Percentiles rank a stretch among this genome's conserved stretches.
Conservation (phyloP, 92 coral and sea anemone species). For the Siderastrea radians region DNA sequence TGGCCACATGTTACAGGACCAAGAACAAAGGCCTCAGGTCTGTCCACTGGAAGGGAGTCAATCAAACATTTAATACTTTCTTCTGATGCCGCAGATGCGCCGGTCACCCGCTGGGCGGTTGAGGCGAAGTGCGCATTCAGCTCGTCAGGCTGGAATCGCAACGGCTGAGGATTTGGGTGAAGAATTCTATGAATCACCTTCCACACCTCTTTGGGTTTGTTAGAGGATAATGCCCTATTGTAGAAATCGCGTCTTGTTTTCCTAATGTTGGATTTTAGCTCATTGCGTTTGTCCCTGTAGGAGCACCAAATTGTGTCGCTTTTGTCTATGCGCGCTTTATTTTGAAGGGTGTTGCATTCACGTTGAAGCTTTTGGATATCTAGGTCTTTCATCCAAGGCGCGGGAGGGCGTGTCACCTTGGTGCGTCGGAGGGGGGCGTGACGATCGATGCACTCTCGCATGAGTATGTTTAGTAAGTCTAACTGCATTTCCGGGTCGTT, state of each 20-base stretch:
- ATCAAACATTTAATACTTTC: background rate
- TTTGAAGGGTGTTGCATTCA: background rate
- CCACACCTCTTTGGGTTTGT: conserved; percentile 45
- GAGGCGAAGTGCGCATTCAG: conserved; percentile 44
- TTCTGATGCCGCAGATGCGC: background rate
- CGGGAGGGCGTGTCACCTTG: conserved; percentile 61
- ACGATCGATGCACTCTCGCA: conserved; percentile 47
- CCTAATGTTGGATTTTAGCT: too few species aligned
- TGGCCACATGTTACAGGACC: too few species aligned
- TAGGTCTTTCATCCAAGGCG: conserved; percentile 47
- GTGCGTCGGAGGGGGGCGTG: conserved; percentile 30
- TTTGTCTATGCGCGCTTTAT: background rate
- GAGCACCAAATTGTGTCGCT: conserved; percentile 3
- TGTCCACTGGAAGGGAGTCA: background rate
- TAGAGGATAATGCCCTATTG: conserved; percentile 42
- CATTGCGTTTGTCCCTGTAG: conserved; percentile 23
- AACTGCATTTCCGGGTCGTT: background rate
- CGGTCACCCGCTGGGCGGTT: conserved; percentile 21
- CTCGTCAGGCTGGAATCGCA: conserved; percentile 38
- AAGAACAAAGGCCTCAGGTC: background rate
- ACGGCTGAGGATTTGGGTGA: conserved; percentile 24
- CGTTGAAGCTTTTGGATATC: conserved; percentile 37
- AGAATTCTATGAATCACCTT: conserved; percentile 54
- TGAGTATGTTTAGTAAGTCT: background rate
- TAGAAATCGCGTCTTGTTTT: too few species aligned